Conservation (phyloP, 2,113 vertebrate species). For the Seriola dumerili region DNA sequence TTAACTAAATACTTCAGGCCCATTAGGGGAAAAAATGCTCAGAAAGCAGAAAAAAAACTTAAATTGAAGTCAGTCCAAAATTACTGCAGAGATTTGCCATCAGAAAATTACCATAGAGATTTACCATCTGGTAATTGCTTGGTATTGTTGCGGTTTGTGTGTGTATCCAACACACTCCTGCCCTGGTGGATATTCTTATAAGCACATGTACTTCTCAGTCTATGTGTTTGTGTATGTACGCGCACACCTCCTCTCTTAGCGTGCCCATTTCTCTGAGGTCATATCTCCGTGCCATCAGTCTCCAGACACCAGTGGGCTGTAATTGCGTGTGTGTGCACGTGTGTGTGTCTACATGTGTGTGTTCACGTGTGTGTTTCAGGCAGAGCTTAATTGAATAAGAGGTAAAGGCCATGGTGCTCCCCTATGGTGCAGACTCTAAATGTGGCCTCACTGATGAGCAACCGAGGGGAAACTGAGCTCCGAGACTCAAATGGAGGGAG, state of each 20-base stretch:
- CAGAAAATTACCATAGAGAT: slow-evolving; percentile 73
- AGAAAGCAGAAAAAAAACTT: slow-evolving; percentile 28
- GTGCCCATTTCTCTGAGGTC: slow-evolving; percentile 37
- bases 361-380: slow-evolving; percentile 18
- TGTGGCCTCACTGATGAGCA: slow-evolving; percentile 60
- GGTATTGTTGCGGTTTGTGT: slow-evolving; percentile 41
- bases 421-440: slow-evolving; percentile 63
- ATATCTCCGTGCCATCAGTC: slow-evolving; percentile 35
- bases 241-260: background rate
- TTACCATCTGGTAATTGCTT: slow-evolving; percentile 71
- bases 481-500: slow-evolving; percentile 32
- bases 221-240: background rate
- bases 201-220: background rate
- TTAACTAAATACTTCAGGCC: slow-evolving; percentile 56
- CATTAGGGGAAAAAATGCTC: slow-evolving; percentile 28
- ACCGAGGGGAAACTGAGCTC: slow-evolving; percentile 61
- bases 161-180: background rate
- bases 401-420: slow-evolving; percentile 64
- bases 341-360: slow-evolving; percentile 17
- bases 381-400: slow-evolving; percentile 74
- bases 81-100: slow-evolving; percentile 68
- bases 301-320: slow-evolving; percentile 41
- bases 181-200: background rate
- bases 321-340: slow-evolving; percentile 40
- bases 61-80: slow-evolving; percentile 76